Evolutionary conservation across 2,797 vertebrate genomes (phyloP), one percentile per base, ranked within the genome.

Genomic region (Periophthalmus magnuspinnatus): DNA sequence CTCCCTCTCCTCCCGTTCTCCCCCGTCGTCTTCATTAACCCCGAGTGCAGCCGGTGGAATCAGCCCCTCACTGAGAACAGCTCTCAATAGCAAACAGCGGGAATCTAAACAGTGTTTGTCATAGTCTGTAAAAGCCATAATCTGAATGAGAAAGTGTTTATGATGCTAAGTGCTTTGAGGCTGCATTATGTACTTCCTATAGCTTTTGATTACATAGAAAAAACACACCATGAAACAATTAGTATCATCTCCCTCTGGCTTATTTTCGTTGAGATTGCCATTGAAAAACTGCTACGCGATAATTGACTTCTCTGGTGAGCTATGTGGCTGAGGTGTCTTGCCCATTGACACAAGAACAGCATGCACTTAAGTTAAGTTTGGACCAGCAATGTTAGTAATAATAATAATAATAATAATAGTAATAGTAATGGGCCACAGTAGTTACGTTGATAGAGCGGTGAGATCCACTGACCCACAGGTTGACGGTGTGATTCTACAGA

Each of bases 21-120:
- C 52, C 83, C 81, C 36, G 41, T 85, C 81, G 71, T 84, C 87
- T 89, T 91, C 80, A 90, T 89, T 89, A 89, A 80, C 83, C 57
- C 77, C n/a, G 45, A 81, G 65, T 80, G 80, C 90, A 89, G 81
- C 78, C 82, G 66, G 76, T 78, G 69, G 81, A 90, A 88, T 90
- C 86, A 85, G 74, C 76, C 81, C 76, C 89, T 74, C 59, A 81
- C 82, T 82, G 88, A 71, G 87, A 36, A 0, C 68, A 21, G 60
- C 59, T 45, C 22, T 75, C 80, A 80, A 77, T 47, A 70, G 74
- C 57, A 73, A 68, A 81, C 84, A 84, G 81, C 84, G 45, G 82
- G 84, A 70, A 82, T 81, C 69, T 81, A 77, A 80, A 75, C n/a
- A 14, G 17, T 36, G 55, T 38, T 72, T 86, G 55, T 57, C 55